phyloP scores from a whole-genome alignment of 2,113 vertebrate genomes.

The Suncus etruscus region DNA sequence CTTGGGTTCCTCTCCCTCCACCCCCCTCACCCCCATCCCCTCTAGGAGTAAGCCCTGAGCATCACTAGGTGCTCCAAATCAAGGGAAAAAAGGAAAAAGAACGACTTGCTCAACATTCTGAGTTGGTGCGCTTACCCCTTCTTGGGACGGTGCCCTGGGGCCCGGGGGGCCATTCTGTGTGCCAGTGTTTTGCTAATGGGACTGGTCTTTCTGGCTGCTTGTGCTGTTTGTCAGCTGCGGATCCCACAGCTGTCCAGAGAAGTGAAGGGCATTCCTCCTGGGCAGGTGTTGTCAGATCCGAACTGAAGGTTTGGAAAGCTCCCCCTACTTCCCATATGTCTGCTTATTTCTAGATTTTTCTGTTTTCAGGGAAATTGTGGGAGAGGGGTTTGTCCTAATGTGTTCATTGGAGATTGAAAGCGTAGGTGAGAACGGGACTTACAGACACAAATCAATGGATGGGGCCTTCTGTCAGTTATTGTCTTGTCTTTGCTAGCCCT shows the following conservation, averaged over 20 bases:
- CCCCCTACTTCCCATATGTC: not conserved
- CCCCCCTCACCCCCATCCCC: too few relatives aligned
- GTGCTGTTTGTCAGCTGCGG: too few relatives aligned
- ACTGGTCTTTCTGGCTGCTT: too few relatives aligned
- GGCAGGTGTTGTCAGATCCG: not conserved
- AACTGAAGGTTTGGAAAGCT: not conserved
- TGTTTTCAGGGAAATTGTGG: not conserved
- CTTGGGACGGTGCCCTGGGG: too few relatives aligned
- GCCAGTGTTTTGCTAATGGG: too few relatives aligned
- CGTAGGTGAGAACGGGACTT: not conserved
- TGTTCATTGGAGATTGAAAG: constrained; percentile 23
- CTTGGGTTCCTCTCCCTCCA: too few relatives aligned
- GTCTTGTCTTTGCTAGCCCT: too few relatives aligned
- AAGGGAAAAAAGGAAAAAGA: not conserved
- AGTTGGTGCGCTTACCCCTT: constrained; percentile 28
- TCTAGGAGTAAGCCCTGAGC: too few relatives aligned
- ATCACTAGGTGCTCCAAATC: too few relatives aligned
- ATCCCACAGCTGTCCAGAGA: not conserved
- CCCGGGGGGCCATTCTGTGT: too few relatives aligned
- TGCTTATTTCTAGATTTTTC: constrained; percentile 5
- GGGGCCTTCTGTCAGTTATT: not conserved
- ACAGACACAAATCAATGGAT: constrained; percentile 10
- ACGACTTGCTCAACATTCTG: constrained; percentile 52
- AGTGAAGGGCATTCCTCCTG: not conserved
- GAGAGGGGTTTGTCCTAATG: constrained; percentile 4